A percentile compares a stretch with the other conserved stretches of the same genome.
Evolutionary conservation across 2,888 invertebrate species (phyloP).

Genomic region (Eupithecia vulgata): DNA sequence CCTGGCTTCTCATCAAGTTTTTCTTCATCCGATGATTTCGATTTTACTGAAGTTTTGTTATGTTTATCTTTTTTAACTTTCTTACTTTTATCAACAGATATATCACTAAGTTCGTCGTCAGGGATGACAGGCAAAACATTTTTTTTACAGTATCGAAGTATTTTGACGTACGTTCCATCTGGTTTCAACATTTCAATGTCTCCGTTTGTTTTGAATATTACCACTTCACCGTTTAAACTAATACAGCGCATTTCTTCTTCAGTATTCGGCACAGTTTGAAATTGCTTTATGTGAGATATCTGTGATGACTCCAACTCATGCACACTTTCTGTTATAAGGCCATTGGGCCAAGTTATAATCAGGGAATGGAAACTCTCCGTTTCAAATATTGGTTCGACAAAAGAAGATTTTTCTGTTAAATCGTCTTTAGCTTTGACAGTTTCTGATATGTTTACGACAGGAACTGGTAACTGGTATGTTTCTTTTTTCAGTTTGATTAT

Average conservation of each 20-base stretch:
- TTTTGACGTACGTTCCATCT: constrained; percentile 66
- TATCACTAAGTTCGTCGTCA: constrained; percentile 52
- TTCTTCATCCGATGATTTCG: constrained; percentile 46
- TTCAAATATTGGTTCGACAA: constrained; percentile 48
- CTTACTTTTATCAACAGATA: constrained; percentile 60
- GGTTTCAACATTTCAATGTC: constrained; percentile 66
- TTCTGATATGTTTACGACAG: constrained; percentile 40
- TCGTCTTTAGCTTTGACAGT: constrained; percentile 49
- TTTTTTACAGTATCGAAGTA: constrained; percentile 63
- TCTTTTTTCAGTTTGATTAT: constrained; percentile 70
- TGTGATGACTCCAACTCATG: constrained; percentile 62
- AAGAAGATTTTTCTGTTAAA: constrained; percentile 37
- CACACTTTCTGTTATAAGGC: constrained; percentile 71
- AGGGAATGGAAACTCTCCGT: constrained; percentile 62
- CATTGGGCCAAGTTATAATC: constrained; percentile 75
- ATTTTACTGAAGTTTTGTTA: constrained; percentile 57
- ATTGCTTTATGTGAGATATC: constrained; percentile 74
- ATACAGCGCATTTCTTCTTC: constrained; percentile 73
- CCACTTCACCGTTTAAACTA: constrained; percentile 72
- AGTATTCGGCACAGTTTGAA: constrained; percentile 50
- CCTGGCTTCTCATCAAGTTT: constrained; percentile 42
- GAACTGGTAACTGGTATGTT: constrained; percentile 50
- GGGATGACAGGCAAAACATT: constrained; percentile 38
- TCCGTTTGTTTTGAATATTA: constrained; percentile 66
- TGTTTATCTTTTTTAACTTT: constrained; percentile 60